Conservation (phyloP, 2,888 invertebrate genomes). For the Melikaiella ostensackeni region DNA sequence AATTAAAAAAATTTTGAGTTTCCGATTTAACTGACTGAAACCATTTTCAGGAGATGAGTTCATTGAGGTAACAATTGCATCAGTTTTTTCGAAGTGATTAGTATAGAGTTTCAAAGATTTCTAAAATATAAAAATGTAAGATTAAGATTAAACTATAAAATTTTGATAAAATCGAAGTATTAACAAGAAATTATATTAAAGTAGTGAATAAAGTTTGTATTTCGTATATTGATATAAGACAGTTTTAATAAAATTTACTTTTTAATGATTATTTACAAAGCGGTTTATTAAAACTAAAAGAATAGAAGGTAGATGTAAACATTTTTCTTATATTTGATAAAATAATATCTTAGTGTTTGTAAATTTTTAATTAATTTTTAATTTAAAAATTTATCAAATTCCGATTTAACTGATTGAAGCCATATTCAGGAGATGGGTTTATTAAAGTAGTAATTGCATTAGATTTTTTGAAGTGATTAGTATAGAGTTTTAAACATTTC, state of each 20-base stretch:
- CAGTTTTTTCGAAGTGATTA: background rate
- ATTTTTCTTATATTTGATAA: too few relatives aligned
- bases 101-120: background rate
- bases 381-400: background rate
- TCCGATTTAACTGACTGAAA: too few relatives aligned
- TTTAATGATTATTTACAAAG: background rate
- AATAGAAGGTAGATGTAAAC: too few relatives aligned
- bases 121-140: background rate
- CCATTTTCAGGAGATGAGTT: background rate
- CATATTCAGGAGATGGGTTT: background rate
- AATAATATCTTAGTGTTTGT: too few relatives aligned
- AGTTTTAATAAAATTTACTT: background rate
- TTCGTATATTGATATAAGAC: background rate
- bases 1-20: too few relatives aligned
- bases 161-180: background rate
- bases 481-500: background rate
- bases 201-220: slow-evolving; percentile 4
- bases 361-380: background rate
- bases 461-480: background rate
- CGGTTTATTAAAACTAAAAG: background rate
- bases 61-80: background rate
- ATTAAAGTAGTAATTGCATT: background rate
- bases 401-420: too few relatives aligned
- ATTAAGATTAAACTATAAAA: background rate
- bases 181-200: slow-evolving; percentile 1